These are phyloP conservation scores for Mesorhabditis belari DNA, from an alignment of 2,888 invertebrate species.

Conservation along the genomic window DNA sequence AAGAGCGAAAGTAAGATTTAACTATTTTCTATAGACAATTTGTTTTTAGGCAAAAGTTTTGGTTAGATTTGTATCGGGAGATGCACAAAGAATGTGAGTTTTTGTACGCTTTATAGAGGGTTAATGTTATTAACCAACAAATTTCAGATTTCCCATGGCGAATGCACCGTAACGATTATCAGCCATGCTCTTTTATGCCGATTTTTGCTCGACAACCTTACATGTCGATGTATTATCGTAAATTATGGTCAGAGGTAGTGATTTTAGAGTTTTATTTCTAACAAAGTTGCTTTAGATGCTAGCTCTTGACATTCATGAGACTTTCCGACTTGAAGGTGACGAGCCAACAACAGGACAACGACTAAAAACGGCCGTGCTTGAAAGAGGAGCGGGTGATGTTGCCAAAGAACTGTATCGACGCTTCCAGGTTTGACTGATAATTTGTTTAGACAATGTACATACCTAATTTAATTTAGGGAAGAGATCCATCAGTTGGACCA, in stretches of 20 bases:
- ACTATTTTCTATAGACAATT: neutral
- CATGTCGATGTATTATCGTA: slow-evolving; percentile 49
- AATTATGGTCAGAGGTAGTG: slow-evolving; percentile 41
- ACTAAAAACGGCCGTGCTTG: slow-evolving; percentile 41
- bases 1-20: slow-evolving; percentile 40
- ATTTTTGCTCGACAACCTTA: slow-evolving; percentile 67
- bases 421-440: slow-evolving; percentile 32
- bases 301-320: slow-evolving; percentile 50
- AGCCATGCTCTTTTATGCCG: slow-evolving; percentile 75
- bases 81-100: slow-evolving; percentile 78
- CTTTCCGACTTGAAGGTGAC: slow-evolving; percentile 46
- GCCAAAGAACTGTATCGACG: slow-evolving; percentile 46
- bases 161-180: slow-evolving; percentile 68
- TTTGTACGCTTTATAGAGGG: too few relatives aligned
- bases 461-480: slow-evolving; percentile 31
- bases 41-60: slow-evolving; percentile 64
- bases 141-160: slow-evolving; percentile 72
- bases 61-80: slow-evolving; percentile 72
- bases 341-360: slow-evolving; percentile 45
- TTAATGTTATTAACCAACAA: too few relatives aligned
- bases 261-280: neutral
- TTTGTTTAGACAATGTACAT: neutral
- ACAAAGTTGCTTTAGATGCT: slow-evolving; percentile 45
- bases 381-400: slow-evolving; percentile 42
- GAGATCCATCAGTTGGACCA: slow-evolving; percentile 50